Evolutionary conservation across 2,888 invertebrate genomes (phyloP).

Genomic region (Erebia aethiops): DNA sequence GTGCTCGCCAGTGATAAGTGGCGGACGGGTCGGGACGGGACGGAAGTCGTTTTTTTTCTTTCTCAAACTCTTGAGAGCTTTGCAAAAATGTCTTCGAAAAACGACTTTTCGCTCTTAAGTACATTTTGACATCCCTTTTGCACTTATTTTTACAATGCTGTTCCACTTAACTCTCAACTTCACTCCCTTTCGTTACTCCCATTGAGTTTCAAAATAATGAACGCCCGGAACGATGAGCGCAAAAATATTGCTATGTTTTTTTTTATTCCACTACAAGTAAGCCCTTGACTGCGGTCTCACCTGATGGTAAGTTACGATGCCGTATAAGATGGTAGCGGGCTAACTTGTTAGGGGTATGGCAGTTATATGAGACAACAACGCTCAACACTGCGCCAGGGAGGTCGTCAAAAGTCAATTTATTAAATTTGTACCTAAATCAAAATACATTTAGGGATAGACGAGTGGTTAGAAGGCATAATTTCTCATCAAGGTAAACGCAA

Average conservation of each 20-base stretch:
- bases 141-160: conserved; percentile 58
- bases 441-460: not conserved
- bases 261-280: too few species aligned
- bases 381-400: too few species aligned
- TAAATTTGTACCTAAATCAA: too few species aligned
- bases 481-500: not conserved
- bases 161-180: conserved; percentile 56
- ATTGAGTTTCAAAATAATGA: conserved; percentile 43
- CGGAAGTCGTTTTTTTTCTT: conserved; percentile 68
- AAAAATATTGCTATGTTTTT: conserved; percentile 20
- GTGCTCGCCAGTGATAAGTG: conserved; percentile 65
- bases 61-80: conserved; percentile 71
- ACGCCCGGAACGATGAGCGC: conserved; percentile 20
- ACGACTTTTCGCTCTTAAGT: conserved; percentile 73
- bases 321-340: too few species aligned
- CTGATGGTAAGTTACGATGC: too few species aligned
- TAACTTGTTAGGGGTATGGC: too few species aligned
- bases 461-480: not conserved
- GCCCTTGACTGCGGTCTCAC: too few species aligned
- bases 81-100: conserved; percentile 76
- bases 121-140: conserved; percentile 68
- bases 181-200: conserved; percentile 44
- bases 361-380: too few species aligned
- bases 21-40: conserved; percentile 53
- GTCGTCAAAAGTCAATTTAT: too few species aligned